Conservation (phyloP, 2,113 vertebrate genomes). For the Poecile atricapillus region DNA sequence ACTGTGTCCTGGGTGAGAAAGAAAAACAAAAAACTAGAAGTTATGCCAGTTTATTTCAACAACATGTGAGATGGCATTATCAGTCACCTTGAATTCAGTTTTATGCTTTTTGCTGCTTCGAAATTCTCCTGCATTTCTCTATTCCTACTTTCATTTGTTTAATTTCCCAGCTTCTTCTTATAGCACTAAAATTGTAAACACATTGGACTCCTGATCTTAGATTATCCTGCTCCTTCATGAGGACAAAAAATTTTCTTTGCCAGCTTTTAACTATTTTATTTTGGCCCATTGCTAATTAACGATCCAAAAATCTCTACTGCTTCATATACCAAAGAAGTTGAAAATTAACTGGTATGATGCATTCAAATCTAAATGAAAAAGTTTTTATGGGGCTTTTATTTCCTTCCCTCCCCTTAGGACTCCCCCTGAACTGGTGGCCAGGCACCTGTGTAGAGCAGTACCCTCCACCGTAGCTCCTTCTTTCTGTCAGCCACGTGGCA, state of each 20-base stretch:
- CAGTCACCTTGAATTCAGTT: not conserved
- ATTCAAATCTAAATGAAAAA: not conserved
- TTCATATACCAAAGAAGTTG: not conserved
- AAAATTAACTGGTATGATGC: not conserved
- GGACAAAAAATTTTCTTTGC: not conserved
- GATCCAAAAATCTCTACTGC: not conserved
- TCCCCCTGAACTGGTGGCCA: not conserved
- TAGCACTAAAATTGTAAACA: not conserved
- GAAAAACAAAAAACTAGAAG: not conserved
- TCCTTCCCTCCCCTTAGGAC: not conserved
- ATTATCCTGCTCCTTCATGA: not conserved
- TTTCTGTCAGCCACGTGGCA: slow-evolving; percentile 73
- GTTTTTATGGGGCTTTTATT: not conserved
- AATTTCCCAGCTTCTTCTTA: not conserved
- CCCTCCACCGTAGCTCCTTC: slow-evolving; percentile 75
- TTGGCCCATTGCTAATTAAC: not conserved
- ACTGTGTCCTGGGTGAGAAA: slow-evolving; percentile 75
- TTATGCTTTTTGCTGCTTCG: not conserved
- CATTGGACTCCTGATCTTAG: not conserved
- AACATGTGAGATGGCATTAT: not conserved
- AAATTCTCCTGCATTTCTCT: not conserved
- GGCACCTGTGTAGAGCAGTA: slow-evolving; percentile 69
- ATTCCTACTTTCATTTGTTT: not conserved
- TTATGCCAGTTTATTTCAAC: not conserved
- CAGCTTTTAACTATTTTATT: not conserved